A percentile compares a stretch with the other conserved stretches of the same genome.
These are phyloP conservation scores for Entomyzon cyanotis DNA, from an alignment of 2,113 vertebrate genomes.

Conservation along the genomic window DNA sequence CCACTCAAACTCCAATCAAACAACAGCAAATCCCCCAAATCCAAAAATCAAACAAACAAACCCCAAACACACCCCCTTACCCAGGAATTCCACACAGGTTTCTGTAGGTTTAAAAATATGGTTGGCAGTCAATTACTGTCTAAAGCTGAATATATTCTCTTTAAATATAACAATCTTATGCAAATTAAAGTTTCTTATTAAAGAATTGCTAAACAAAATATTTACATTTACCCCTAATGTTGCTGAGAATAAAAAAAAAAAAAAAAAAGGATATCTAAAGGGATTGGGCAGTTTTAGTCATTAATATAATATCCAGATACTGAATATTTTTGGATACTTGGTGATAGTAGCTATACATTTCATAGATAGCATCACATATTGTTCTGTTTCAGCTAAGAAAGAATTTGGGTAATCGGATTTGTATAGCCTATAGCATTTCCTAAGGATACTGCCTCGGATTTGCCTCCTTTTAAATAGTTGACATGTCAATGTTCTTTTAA, in stretches of 20 bases:
- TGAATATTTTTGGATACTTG: background rate
- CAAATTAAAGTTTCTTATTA: background rate
- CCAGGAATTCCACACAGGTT: background rate
- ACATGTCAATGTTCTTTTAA: slow-evolving; percentile 23
- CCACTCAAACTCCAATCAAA: background rate
- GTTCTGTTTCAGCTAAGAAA: background rate
- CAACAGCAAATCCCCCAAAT: background rate
- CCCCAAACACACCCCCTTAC: background rate
- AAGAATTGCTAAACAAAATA: background rate
- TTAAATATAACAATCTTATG: background rate
- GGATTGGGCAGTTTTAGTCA: background rate
- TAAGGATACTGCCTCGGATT: slow-evolving; percentile 12
- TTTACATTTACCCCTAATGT: background rate
- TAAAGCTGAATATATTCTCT: background rate
- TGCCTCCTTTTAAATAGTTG: slow-evolving; percentile 12
- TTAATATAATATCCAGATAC: background rate
- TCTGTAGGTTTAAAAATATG: background rate
- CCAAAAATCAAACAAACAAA: background rate
- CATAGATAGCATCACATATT: background rate
- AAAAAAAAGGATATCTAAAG: background rate
- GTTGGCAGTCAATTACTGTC: background rate
- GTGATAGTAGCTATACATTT: slow-evolving; percentile 10
- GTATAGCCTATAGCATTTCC: slow-evolving; percentile 4
- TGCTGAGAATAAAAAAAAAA: background rate
- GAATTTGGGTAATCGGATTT: slow-evolving; percentile 38